Conservation (phyloP, 2,888 invertebrate genomes). For the Netelia fuscicornis region DNA sequence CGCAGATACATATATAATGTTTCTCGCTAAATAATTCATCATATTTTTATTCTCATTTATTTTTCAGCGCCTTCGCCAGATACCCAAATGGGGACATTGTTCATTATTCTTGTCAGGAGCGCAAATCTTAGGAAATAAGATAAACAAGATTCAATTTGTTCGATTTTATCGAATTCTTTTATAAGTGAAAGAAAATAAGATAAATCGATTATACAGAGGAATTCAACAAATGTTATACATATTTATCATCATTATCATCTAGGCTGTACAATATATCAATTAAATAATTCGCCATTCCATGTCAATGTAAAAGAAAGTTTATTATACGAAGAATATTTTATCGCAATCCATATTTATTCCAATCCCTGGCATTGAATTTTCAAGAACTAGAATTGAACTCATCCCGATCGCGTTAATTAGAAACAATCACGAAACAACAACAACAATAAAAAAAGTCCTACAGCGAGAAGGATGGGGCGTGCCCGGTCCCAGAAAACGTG, state of each 20-base stretch:
- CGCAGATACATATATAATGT: not conserved
- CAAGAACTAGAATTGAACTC: not conserved
- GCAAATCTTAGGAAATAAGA: slow-evolving; percentile 78
- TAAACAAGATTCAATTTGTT: slow-evolving; percentile 15
- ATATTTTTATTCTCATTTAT: slow-evolving; percentile 66
- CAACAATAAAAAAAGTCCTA: slow-evolving; percentile 9
- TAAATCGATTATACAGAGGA: no score
- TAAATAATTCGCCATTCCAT: not conserved
- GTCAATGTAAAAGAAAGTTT: not conserved
- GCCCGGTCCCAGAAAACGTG: slow-evolving; percentile 79
- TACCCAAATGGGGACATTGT: slow-evolving; percentile 97
- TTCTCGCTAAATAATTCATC: slow-evolving; percentile 21
- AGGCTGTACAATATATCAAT: not conserved
- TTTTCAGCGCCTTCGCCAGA: slow-evolving; percentile 94
- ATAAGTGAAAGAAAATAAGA: no score
- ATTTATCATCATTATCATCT: slow-evolving; percentile 7
- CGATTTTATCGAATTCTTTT: no score
- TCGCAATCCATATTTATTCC: not conserved
- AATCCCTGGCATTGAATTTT: not conserved
- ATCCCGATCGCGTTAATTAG: slow-evolving; percentile 18
- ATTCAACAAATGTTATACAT: slow-evolving; percentile 8
- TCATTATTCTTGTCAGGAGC: slow-evolving; percentile 94
- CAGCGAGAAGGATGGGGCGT: slow-evolving; percentile 79
- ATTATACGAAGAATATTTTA: not conserved
- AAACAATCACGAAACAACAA: slow-evolving; percentile 16